A percentile compares a stretch with the other conserved stretches of the same genome.
phyloP scores from a whole-genome alignment of 2,888 invertebrate species.

The Chymomyza procnemis region DNA sequence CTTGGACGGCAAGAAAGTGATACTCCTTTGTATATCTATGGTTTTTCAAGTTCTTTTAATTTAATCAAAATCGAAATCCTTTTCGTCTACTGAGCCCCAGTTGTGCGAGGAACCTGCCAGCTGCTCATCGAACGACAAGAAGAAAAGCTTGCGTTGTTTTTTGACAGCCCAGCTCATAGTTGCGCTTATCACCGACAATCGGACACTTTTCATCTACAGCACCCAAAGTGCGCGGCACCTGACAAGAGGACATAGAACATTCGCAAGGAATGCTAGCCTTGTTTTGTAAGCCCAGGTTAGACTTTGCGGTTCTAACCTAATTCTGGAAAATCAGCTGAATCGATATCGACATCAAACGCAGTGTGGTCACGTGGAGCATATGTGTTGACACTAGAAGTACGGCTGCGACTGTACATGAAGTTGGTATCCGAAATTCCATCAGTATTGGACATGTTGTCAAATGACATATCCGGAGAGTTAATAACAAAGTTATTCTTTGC shows the following conservation, averaged over 20 bases:
- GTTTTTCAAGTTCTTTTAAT: too few species aligned
- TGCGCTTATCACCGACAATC: too few species aligned
- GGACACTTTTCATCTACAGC: conserved; percentile 1
- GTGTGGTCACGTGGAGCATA: conserved; percentile 36
- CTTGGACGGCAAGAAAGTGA: too few species aligned
- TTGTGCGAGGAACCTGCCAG: too few species aligned
- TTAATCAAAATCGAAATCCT: neutral
- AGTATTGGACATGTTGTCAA: conserved; percentile 5
- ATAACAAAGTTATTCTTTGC: conserved; percentile 35
- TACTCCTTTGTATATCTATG: too few species aligned
- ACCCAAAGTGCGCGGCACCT: neutral
- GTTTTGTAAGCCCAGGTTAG: neutral
- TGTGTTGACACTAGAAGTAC: neutral
- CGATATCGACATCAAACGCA: conserved; percentile 9
- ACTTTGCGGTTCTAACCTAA: conserved; percentile 19
- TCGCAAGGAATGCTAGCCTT: neutral
- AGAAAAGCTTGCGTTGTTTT: too few species aligned
- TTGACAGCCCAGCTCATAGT: too few species aligned
- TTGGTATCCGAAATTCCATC: conserved; percentile 1
- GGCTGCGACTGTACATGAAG: neutral
- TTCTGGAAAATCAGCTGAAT: conserved; percentile 34
- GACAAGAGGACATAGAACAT: conserved; percentile 6
- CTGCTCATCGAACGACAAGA: too few species aligned
- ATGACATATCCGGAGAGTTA: neutral
- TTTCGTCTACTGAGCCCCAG: too few species aligned